Base-by-base conservation (phyloP, 30 jellyfish, hydroid and myxozoan genomes). In the Mastigias papua region DNA sequence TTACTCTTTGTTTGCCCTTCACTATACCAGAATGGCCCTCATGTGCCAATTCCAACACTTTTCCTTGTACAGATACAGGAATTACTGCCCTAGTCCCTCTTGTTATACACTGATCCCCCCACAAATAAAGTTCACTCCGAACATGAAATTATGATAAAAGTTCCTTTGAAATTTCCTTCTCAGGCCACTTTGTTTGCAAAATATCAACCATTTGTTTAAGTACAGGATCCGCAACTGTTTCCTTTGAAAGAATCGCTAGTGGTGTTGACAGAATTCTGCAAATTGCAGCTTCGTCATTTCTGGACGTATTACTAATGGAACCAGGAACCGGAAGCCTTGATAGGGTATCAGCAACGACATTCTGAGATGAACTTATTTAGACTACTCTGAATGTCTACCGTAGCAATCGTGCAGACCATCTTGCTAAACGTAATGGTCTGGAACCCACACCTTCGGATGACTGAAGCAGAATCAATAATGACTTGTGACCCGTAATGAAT, bases 371-470 rank as follows among this genome's bases (percentile, higher is more conserved):
- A 33, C 67, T 72, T 34, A 19, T 72, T 10, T 72, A 1, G 13
- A 72, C 84, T 72, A 33, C 84, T 72, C 84, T 72, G 67, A 72
- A 72, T 28, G 69, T 72, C 69, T 61, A 61, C 54, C 54, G 13
- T 25, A 75, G 48, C 57, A 48, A 42, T 30, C 74, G 74, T 75
- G 87, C 74, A 20, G 87, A 75, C 87, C 87, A 75, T 75, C 87
- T 75, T 75, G 87, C 87, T 75, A 50, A 49, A 37, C 74, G 74
- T 50, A 49, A 75, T 19, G 87, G 87, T 75, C 46, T 73, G 85
- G 71, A 73, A 34, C 85, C 85, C 11, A 35, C 48, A 33, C 87
- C 87, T 75, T 75, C 87, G 23, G 87, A 75, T 42, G 74, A 75
- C 28, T 75, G 87, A 11, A 75, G 74, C 87, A 75, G n/a, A 26